Conservation (phyloP, 1,140 invertebrate genomes). For the Ganaspis sp. region DNA sequence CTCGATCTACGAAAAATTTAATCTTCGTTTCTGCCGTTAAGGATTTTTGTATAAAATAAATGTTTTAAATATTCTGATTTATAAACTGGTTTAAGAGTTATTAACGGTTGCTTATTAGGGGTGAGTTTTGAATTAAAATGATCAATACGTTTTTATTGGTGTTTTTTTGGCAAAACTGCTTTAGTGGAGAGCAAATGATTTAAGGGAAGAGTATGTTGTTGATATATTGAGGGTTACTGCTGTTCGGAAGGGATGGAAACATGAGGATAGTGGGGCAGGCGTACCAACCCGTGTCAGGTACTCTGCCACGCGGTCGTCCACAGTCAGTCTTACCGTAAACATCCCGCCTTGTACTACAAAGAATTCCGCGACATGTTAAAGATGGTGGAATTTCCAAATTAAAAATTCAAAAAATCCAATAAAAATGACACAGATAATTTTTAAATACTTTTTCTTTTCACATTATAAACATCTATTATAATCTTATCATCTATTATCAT, state of each 20-base stretch:
- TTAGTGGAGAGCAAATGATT: conserved; percentile 10
- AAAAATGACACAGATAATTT: conserved; percentile 20
- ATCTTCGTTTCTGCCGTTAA: no score
- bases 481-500: no score
- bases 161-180: no score
- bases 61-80: no score
- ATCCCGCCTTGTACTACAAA: conserved; percentile 45
- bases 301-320: conserved; percentile 64
- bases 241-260: neutral
- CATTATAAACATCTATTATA: no score
- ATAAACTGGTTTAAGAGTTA: no score
- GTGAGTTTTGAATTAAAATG: no score
- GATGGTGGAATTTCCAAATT: neutral
- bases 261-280: conserved; percentile 52
- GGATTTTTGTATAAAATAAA: no score
- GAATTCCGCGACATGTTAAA: neutral
- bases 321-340: conserved; percentile 66
- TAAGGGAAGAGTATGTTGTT: neutral
- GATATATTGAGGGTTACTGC: neutral
- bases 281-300: conserved; percentile 69
- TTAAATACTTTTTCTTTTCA: neutral
- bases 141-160: no score
- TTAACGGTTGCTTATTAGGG: neutral
- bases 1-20: no score
- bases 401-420: conserved; percentile 25